Base-by-base conservation (phyloP, 2,797 vertebrate genomes). In the Melanitta fusca region DNA sequence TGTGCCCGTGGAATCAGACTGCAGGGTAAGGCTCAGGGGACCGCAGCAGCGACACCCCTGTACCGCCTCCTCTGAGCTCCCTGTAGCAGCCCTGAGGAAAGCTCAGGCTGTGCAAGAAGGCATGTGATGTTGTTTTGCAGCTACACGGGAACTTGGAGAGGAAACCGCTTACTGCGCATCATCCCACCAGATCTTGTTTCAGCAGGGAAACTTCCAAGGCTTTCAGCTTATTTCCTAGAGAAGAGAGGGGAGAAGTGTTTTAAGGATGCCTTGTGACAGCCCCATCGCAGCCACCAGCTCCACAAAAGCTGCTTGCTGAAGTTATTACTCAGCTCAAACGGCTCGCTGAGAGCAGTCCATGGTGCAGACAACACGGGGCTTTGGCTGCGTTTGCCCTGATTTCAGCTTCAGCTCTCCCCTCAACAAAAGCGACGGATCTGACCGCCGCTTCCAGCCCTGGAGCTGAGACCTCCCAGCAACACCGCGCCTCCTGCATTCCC, bases 91-190 rank as follows among this genome's bases (percentile, higher is more conserved):
- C 68, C 34, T 43, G 68, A 58, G 1, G 34, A 62, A 89, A 51
- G 68, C 25, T 22, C 69, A 86, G 62, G n/a, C 73, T 81, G 78
- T 71, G 78, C 92, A 66, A 79, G 88, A 69, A 82, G 47, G 41
- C 87, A 89, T 13, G 54, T 73, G 86, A 93, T 87, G 74, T 49
- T 94, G 54, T 94, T 95, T 80, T 92, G 80, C 82, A 94, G 78
- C 73, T 70, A 69, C 34, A 75, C n/a, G 78, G 75, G 79, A 73
- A 56, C 49, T 60, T 71, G 85, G 72, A 91, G 79, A 88, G 79
- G 91, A 92, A 95, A 80, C 57, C 74, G 69, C 53, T 83, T 80
- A 66, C 72, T 80, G 58, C 68, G 58, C 68, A 77, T 32, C 43
- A 74, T 47, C 69, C 69, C 73, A 81, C 39, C 65, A 86, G 5